Evolutionary conservation across 1,140 invertebrate genomes (phyloP).

Genomic region (Intoshia linei): DNA sequence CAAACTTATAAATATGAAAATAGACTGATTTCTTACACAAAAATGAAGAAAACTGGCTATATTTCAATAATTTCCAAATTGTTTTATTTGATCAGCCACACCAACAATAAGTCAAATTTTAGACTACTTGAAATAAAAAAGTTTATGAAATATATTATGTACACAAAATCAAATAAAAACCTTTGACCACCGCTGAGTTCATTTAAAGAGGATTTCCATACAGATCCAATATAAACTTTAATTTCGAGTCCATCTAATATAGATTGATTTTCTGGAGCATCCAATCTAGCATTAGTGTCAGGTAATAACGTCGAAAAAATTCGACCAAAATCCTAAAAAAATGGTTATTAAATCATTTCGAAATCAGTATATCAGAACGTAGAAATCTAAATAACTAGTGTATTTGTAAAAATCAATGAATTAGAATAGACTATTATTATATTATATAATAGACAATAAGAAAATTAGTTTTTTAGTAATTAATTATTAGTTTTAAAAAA

Average conservation of each 20-base stretch:
- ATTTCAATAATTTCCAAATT: no score
- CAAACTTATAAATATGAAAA: no score
- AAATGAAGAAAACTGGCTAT: no score
- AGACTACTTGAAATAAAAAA: slow-evolving; percentile 1
- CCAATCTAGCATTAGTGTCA: slow-evolving; percentile 48
- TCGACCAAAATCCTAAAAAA: slow-evolving; percentile 55
- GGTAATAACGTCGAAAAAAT: slow-evolving; percentile 67
- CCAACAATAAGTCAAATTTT: slow-evolving; percentile 3
- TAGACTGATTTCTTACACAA: no score
- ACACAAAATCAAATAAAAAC: slow-evolving; percentile 6
- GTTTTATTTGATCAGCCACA: slow-evolving; percentile 1
- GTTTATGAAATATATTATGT: background rate
- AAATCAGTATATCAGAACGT: no score
- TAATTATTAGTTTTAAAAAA: background rate
- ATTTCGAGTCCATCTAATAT: slow-evolving; percentile 59
- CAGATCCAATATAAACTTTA: slow-evolving; percentile 55
- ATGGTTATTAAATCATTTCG: no score
- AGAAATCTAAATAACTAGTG: no score
- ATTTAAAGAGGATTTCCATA: slow-evolving; percentile 75
- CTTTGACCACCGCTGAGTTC: slow-evolving; percentile 83
- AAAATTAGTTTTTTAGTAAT: background rate
- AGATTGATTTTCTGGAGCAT: slow-evolving; percentile 34
- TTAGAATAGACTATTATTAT: background rate
- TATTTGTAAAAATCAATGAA: background rate
- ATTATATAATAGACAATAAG: background rate